These are phyloP conservation scores for Panagrolaimus sp. DNA, from an alignment of 1,140 invertebrate species.

Conservation along the genomic window DNA sequence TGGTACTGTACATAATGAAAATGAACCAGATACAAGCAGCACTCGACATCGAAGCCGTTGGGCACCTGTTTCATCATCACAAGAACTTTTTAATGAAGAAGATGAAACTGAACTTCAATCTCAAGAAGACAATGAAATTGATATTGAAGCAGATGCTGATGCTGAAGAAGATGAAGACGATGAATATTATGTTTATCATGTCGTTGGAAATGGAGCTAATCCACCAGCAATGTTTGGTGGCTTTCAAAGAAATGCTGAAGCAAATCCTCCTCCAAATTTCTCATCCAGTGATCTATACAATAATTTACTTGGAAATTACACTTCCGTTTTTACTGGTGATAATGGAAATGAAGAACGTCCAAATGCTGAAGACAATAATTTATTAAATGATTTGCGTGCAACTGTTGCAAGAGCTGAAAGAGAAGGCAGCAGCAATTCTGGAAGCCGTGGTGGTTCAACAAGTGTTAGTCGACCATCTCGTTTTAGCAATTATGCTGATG, in stretches of 20 bases:
- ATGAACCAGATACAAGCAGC: not conserved
- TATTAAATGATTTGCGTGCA: conserved; percentile 18
- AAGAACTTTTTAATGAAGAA: conserved; percentile 14
- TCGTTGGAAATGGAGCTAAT: not conserved
- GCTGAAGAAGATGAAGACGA: conserved; percentile 22
- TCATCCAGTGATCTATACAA: not conserved
- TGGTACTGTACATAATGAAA: not conserved
- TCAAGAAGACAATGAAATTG: conserved; percentile 19
- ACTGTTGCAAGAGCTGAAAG: conserved; percentile 5
- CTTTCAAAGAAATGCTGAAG: no score
- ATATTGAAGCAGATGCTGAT: conserved; percentile 17
- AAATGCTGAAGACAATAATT: not conserved
- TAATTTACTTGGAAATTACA: not conserved
- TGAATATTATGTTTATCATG: not conserved
- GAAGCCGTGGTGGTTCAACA: conserved; percentile 2
- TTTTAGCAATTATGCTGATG: conserved; percentile 36
- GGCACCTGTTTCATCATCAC: not conserved
- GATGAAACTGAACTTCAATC: conserved; percentile 6
- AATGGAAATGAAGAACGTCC: no score
- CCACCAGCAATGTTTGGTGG: not conserved
- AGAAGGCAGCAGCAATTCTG: conserved; percentile 8
- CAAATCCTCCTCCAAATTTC: not conserved
- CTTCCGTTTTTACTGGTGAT: no score
- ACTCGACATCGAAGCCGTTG: not conserved
- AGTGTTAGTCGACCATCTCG: conserved; percentile 6